A percentile compares a stretch with the other conserved stretches of the same genome.
Conservation (phyloP, 2,113 vertebrate genomes). For the Brevimyrus niger region DNA sequence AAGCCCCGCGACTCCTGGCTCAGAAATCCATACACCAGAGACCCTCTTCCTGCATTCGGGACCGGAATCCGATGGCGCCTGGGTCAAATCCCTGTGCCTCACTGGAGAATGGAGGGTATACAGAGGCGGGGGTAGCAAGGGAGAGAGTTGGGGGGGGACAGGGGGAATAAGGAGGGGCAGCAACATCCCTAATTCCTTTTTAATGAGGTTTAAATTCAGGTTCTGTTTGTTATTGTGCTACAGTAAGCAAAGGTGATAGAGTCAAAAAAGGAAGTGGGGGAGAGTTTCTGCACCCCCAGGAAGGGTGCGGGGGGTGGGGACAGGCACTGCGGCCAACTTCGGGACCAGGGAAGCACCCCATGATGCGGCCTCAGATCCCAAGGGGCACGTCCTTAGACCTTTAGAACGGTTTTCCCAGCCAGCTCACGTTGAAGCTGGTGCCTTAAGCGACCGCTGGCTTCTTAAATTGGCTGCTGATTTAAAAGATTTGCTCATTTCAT, state of each 20-base stretch:
- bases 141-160: neutral
- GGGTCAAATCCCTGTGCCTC: neutral
- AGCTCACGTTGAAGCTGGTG: neutral
- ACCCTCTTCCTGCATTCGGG: neutral
- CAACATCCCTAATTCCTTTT: neutral
- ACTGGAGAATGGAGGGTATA: neutral
- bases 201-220: conserved; percentile 21
- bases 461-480: neutral
- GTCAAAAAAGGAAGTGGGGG: neutral
- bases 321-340: neutral
- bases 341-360: neutral
- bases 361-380: neutral
- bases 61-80: neutral
- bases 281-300: neutral
- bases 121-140: neutral
- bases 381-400: neutral
- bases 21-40: neutral
- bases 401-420: neutral
- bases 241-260: neutral
- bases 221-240: neutral
- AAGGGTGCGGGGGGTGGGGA: neutral
- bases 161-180: neutral
- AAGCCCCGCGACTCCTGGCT: neutral
- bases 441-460: neutral
- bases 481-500: neutral